Percentiles rank a stretch among this genome's conserved stretches.
Evolutionary conservation across 2,888 invertebrate genomes (phyloP).

Genomic region (Cantharis lateralis): DNA sequence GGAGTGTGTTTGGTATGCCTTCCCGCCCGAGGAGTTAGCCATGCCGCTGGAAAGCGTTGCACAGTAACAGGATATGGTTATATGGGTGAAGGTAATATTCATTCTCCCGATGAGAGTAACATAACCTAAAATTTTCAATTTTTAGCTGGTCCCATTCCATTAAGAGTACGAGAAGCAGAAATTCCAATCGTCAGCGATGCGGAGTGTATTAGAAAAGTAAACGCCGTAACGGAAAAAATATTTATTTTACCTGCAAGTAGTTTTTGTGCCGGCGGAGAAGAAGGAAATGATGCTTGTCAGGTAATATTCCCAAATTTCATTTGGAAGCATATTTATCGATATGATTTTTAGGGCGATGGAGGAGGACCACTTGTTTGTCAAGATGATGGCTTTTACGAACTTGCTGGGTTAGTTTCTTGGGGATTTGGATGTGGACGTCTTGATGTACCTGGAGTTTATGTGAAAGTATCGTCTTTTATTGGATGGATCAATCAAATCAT

Average conservation of each 20-base stretch:
- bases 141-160: slow-evolving; percentile 86
- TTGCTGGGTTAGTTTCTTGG: slow-evolving; percentile 94
- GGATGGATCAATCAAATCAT: slow-evolving; percentile 98
- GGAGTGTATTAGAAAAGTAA: slow-evolving; percentile 90
- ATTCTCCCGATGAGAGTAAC: neutral
- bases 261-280: slow-evolving; percentile 92
- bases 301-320: slow-evolving; percentile 53
- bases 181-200: slow-evolving; percentile 91
- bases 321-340: neutral
- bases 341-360: slow-evolving; percentile 77
- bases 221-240: slow-evolving; percentile 92
- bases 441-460: slow-evolving; percentile 96
- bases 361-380: slow-evolving; percentile 93
- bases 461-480: slow-evolving; percentile 92
- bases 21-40: slow-evolving; percentile 86
- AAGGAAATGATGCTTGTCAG: slow-evolving; percentile 92
- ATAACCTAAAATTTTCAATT: slow-evolving; percentile 24
- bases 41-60: slow-evolving; percentile 88
- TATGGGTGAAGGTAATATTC: slow-evolving; percentile 84
- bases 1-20: slow-evolving; percentile 86
- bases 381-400: slow-evolving; percentile 89
- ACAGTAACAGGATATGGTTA: slow-evolving; percentile 94
- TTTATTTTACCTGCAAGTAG: slow-evolving; percentile 92
- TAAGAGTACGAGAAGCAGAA: slow-evolving; percentile 87
- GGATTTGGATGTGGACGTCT: slow-evolving; percentile 92